Base-by-base conservation (phyloP, 2,113 vertebrate species). In the Cygnus atratus region DNA sequence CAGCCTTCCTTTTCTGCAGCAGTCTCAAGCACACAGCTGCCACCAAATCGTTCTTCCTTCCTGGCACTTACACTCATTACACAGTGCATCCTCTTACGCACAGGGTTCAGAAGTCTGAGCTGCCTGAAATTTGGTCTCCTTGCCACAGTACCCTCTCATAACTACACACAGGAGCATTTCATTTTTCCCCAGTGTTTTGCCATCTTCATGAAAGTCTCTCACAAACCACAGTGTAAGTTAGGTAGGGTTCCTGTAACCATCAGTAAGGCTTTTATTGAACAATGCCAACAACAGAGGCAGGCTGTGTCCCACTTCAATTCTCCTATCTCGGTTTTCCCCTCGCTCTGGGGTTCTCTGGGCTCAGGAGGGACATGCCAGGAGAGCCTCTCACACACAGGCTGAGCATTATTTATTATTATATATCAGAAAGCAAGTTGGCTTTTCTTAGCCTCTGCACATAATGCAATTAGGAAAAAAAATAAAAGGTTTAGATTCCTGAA, bases 1-100 rank as follows among this genome's bases (percentile, higher is more conserved):
- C 80, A 90, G 77, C 96, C 95, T 94, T 95, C 92, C 94, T 95
- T 96, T 97, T 95, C 90, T 88, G n/a, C 88, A 94, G 50, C 88
- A 92, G 76, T 71, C 80, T 95, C 76, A 84, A 93, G 62, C 55
- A 63, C 73, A 86, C 73, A 95, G 87, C 92, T 93, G 95, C 76
- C 80, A 82, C 70, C 88, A 72, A 84, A 92, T 91, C 77, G 73
- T 94, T 87, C 75, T 81, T 74, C 46, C 83, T 94, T 92, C 81
- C 65, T 92, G 92, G 83, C 80, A 55, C 83, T 95, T 67, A 7
- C 70, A 59, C 67, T 91, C 70, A 81, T 87, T 70, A 63, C 70
- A 55, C 66, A 46, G 66, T 59, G 46, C 74, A 94, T 65, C 57
- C 20, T 72, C 84, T 84, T 76, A 48, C 68, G 59, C 18, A 41